Base-by-base conservation (phyloP, 2,113 vertebrate genomes). In the Heloderma charlesbogerti region DNA sequence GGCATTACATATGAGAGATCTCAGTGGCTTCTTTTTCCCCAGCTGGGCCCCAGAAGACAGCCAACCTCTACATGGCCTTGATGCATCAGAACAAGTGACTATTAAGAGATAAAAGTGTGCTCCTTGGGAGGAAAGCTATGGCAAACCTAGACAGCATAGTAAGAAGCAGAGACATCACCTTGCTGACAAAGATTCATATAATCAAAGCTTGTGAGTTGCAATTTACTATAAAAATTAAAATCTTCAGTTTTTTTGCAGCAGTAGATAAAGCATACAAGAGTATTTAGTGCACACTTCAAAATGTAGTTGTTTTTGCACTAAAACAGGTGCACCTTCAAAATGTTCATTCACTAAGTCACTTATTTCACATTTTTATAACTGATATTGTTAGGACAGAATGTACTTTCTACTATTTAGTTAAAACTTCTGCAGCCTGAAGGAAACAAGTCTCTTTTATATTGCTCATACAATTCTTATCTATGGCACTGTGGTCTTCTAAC, bases 351-450 rank as follows among this genome's bases (percentile, higher is more conserved):
- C 94, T 51, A 86, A 67, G 82, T 92, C 66, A 82, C 80, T 88
- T 82, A 63, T 75, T 92, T 92, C 94, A 89, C 25, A 88, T 92
- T 87, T 93, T 89, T 82, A 90, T 90, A 93, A 93, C 89, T 88
- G 91, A 82, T 91, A 84, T 79, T 95, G 84, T 93, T 89, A 92
- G 91, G 93, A 95, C 82, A 92, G 34, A 54, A 78, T 84, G 90
- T 22, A 4, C 78, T 92, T 95, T 95, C 93, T 94, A 86, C 93
- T 93, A 88, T 95, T 92, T 95, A 87, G 88, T 75, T 93, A 94
- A 94, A 94, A 83, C 34, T 29, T 67, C 90, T 90, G 66, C 83
- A 89, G 80, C 83, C 89, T 90, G 86, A 12, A 87, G 80, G 67
- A 78, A 94, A 86, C 71, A 89, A 86, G 43, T 60, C 34, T 34